Evolutionary conservation across 2,888 invertebrate genomes (phyloP).

Genomic region (Chrysopilus asiliformis): DNA sequence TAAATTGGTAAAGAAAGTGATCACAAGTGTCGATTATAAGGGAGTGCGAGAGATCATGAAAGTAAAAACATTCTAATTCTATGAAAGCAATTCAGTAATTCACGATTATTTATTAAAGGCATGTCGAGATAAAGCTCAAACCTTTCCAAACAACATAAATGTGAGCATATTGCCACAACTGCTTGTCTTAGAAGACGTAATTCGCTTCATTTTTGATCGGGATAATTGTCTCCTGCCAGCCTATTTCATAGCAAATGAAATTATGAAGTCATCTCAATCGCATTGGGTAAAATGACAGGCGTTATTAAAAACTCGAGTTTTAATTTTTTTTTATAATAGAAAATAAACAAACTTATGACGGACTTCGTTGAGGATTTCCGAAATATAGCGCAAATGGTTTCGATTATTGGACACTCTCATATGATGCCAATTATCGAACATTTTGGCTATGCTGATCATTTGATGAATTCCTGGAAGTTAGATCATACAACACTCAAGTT

Average conservation of each 20-base stretch:
- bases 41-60: slow-evolving; percentile 89
- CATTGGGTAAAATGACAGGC: slow-evolving; percentile 61
- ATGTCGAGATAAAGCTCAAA: slow-evolving; percentile 77
- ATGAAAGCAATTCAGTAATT: not conserved
- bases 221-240: slow-evolving; percentile 85
- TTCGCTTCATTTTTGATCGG: slow-evolving; percentile 82
- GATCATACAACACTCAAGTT: slow-evolving; percentile 67
- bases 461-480: slow-evolving; percentile 85
- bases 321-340: slow-evolving; percentile 30
- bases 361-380: slow-evolving; percentile 88
- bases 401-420: slow-evolving; percentile 77
- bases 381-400: slow-evolving; percentile 90
- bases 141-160: slow-evolving; percentile 64
- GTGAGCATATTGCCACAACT: slow-evolving; percentile 70
- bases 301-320: not conserved
- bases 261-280: slow-evolving; percentile 57
- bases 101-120: slow-evolving; percentile 38
- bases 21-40: slow-evolving; percentile 89
- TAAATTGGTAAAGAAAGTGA: slow-evolving; percentile 65
- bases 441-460: slow-evolving; percentile 77
- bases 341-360: slow-evolving; percentile 71
- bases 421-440: slow-evolving; percentile 92
- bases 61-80: slow-evolving; percentile 39
- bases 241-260: slow-evolving; percentile 90
- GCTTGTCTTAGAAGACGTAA: slow-evolving; percentile 65